Evolutionary conservation across 2,888 invertebrate genomes (phyloP).

Genomic region (Drosophila crucigera): DNA sequence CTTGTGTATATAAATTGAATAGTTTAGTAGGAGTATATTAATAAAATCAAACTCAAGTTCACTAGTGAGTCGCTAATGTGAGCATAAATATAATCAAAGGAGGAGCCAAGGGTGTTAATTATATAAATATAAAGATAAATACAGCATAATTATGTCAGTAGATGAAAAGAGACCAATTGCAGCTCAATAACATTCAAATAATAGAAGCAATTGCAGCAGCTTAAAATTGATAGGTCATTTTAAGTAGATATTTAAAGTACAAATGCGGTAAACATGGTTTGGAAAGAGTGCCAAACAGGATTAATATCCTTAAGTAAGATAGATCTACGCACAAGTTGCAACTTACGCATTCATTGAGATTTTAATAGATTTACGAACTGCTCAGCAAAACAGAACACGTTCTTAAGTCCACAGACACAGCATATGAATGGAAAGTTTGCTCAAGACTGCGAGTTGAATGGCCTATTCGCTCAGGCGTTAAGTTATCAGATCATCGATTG

Average conservation of each 20-base stretch:
- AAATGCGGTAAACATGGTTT: neutral
- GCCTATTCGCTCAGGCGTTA: constrained; percentile 19
- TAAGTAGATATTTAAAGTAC: neutral
- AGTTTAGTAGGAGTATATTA: neutral
- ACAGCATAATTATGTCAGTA: neutral
- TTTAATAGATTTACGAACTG: neutral
- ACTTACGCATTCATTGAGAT: neutral
- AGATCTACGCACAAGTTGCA: neutral
- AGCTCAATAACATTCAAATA: neutral
- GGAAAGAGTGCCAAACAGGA: neutral
- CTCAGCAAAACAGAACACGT: constrained; percentile 8
- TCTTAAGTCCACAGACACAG: constrained; percentile 11
- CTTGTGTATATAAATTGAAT: neutral
- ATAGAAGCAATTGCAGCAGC: neutral
- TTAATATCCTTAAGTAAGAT: neutral
- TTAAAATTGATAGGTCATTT: neutral
- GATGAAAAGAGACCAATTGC: neutral
- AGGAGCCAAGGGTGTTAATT: neutral
- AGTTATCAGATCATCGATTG: constrained; percentile 16
- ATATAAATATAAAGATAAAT: neutral
- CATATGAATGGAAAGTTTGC: constrained; percentile 19
- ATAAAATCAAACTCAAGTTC: constrained; percentile 3
- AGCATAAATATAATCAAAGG: neutral
- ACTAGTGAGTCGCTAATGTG: neutral
- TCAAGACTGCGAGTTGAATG: constrained; percentile 28